These are phyloP conservation scores for Cephalopterus ornatus DNA, from an alignment of 2,113 vertebrate species.

Conservation along the genomic window DNA sequence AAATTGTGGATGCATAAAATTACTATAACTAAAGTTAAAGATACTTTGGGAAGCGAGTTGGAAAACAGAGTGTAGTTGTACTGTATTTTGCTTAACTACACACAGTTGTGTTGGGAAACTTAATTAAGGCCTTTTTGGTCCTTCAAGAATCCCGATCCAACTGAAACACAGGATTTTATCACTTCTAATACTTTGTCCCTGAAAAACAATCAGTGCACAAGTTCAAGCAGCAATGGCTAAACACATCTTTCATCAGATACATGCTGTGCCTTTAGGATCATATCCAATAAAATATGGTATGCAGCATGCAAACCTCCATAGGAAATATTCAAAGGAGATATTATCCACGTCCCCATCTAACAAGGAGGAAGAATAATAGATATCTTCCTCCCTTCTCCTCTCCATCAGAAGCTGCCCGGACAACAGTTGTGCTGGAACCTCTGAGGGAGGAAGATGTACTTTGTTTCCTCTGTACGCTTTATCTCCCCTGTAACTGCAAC, in stretches of 20 bases:
- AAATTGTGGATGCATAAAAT: not conserved
- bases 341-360: not conserved
- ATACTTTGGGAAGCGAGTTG: not conserved
- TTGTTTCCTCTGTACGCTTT: not conserved
- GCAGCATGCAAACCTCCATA: not conserved
- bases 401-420: not conserved
- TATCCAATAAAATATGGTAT: not conserved
- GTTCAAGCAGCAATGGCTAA: not conserved
- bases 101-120: not conserved
- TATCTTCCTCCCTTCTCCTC: not conserved
- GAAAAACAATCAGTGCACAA: not conserved
- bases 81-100: not conserved
- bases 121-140: not conserved
- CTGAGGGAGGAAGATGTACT: fast-evolving
- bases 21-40: not conserved
- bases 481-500: fast-evolving
- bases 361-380: not conserved
- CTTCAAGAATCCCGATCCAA: not conserved
- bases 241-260: not conserved
- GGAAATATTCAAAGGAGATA: not conserved
- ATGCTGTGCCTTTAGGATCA: not conserved
- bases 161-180: not conserved
- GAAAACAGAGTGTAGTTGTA: not conserved
- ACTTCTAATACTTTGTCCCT: not conserved
- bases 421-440: not conserved